A percentile compares a stretch with the other conserved stretches of the same genome.
These are phyloP conservation scores for Paracyclopina nana DNA, from an alignment of 1,140 invertebrate genomes.

Conservation along the genomic window DNA sequence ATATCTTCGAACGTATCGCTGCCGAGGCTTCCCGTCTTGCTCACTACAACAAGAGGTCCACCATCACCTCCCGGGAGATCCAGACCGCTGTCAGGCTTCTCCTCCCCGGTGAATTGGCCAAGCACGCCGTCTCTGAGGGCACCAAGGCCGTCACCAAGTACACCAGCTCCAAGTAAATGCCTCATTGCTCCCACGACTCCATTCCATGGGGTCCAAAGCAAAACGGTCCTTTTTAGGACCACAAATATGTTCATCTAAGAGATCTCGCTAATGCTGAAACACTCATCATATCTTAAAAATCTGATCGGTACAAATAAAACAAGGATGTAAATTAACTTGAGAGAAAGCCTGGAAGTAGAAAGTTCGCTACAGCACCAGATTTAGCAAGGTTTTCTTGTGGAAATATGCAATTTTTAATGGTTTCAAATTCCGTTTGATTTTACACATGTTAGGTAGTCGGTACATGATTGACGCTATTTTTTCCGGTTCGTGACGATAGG, in stretches of 20 bases:
- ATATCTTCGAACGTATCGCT: slow-evolving; percentile 45
- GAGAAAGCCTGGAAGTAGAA: too few species aligned
- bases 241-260: background rate
- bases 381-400: too few species aligned
- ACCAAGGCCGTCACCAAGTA: slow-evolving; percentile 39
- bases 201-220: background rate
- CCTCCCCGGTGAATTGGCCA: slow-evolving; percentile 27
- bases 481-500: too few species aligned
- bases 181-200: too few species aligned
- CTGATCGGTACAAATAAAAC: too few species aligned
- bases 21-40: slow-evolving; percentile 42
- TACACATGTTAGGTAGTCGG: too few species aligned
- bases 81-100: slow-evolving; percentile 13
- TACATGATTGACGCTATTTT: too few species aligned
- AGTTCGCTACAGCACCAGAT: too few species aligned
- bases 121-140: slow-evolving; percentile 37
- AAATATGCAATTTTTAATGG: too few species aligned
- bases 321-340: too few species aligned
- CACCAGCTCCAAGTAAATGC: slow-evolving; percentile 31
- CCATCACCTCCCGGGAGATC: slow-evolving; percentile 35
- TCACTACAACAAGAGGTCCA: slow-evolving; percentile 45
- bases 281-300: too few species aligned
- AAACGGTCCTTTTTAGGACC: background rate
- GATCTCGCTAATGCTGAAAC: background rate
- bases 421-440: too few species aligned